Percentiles rank a stretch among this genome's conserved stretches.
Evolutionary conservation across 2,113 vertebrate genomes (phyloP).

Genomic region (cat (Felis catus)): DNA sequence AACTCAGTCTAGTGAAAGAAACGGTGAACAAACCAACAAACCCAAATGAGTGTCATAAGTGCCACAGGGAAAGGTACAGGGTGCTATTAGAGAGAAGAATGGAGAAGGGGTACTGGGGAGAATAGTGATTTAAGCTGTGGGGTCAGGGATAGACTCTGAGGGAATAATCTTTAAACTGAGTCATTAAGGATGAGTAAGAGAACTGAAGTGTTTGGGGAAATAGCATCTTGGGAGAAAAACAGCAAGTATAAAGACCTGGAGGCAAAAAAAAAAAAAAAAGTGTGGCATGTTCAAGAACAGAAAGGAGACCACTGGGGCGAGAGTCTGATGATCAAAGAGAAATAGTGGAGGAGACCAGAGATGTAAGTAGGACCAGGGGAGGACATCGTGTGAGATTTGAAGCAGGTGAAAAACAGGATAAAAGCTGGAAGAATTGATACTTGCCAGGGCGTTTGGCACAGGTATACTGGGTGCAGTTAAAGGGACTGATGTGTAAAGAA

Average conservation of each 20-base stretch:
- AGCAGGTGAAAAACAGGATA: not conserved
- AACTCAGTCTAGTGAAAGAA: not conserved
- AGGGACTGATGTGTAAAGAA: not conserved
- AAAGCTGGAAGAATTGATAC: not conserved
- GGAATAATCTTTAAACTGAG: constrained; percentile 15
- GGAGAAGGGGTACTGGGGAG: not conserved
- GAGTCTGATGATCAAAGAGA: not conserved
- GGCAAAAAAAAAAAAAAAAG: not conserved
- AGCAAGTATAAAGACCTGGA: not conserved
- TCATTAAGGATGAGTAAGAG: not conserved
- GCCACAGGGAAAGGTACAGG: not conserved
- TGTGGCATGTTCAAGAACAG: not conserved
- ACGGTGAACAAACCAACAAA: not conserved
- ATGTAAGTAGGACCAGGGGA: not conserved
- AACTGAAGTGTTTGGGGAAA: not conserved
- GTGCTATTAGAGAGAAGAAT: not conserved
- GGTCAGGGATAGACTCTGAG: not conserved
- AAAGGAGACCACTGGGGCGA: not conserved
- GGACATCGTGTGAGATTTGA: not conserved
- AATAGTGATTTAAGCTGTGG: not conserved
- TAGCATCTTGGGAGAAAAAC: not conserved
- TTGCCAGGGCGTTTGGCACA: not conserved
- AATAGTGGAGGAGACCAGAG: not conserved
- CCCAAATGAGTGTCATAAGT: not conserved
- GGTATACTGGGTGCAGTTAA: not conserved